A percentile compares a stretch with the other conserved stretches of the same genome.
Evolutionary conservation across 2,797 vertebrate genomes (phyloP).

Genomic region (Gouania willdenowi): DNA sequence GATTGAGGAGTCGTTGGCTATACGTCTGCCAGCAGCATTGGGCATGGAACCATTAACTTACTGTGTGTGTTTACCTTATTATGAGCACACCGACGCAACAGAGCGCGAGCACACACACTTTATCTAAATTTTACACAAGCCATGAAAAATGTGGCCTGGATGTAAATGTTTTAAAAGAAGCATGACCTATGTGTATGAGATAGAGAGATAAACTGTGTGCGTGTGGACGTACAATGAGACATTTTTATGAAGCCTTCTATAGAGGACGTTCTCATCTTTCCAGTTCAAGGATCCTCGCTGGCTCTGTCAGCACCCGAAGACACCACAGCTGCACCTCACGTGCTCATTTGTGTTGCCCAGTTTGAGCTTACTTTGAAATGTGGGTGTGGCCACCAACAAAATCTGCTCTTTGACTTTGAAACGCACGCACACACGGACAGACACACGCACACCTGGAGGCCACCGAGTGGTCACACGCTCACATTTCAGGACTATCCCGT

Average conservation of each 20-base stretch:
- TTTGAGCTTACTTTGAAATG: constrained; percentile 35
- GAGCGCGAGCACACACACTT: no score
- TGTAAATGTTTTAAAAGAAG: no score
- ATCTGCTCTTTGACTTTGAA: constrained; percentile 57
- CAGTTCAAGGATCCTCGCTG: constrained; percentile 89
- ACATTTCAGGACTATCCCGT: constrained; percentile 93
- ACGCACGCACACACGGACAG: constrained; percentile 22
- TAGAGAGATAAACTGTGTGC: no score
- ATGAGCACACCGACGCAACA: background rate
- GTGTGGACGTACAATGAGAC: constrained; percentile 81
- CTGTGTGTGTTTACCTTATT: constrained; percentile 13
- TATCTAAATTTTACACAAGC: no score
- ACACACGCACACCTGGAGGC: constrained; percentile 54
- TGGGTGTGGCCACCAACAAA: constrained; percentile 53
- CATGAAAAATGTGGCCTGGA: no score
- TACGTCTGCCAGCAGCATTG: constrained; percentile 38
- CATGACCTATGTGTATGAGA: no score
- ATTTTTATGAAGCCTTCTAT: constrained; percentile 90
- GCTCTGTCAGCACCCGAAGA: constrained; percentile 80
- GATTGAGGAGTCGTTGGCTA: constrained; percentile 27
- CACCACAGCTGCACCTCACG: constrained; percentile 50
- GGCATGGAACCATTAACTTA: constrained; percentile 12
- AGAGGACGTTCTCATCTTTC: constrained; percentile 94
- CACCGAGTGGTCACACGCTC: constrained; percentile 84
- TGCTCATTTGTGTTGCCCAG: constrained; percentile 37